A percentile compares a stretch with the other conserved stretches of the same genome.
phyloP scores from a whole-genome alignment of 2,113 vertebrate species.

The Coracopsis vasa region DNA sequence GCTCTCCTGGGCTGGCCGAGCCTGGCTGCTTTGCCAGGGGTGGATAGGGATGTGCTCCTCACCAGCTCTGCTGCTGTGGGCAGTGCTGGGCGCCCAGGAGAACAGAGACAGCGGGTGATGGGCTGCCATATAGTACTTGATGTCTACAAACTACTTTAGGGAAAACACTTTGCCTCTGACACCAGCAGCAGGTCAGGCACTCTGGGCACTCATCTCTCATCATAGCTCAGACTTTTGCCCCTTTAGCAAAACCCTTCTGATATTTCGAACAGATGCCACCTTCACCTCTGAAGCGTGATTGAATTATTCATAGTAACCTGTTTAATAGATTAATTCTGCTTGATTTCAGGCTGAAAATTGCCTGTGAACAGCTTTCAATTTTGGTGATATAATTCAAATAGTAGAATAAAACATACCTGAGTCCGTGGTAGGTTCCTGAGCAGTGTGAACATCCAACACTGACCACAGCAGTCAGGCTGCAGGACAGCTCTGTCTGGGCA shows the following conservation, averaged over 20 bases:
- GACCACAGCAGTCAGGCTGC: not conserved
- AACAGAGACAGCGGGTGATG: not conserved
- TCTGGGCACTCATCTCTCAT: not conserved
- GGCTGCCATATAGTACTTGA: not conserved
- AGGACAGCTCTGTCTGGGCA: not conserved
- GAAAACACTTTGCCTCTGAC: not conserved
- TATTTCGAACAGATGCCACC: not conserved
- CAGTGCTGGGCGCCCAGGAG: not conserved
- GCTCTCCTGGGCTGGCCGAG: not conserved
- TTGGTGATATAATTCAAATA: not conserved
- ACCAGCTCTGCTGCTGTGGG: not conserved
- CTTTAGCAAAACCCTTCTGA: not conserved
- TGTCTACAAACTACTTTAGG: not conserved
- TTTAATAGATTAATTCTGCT: not conserved
- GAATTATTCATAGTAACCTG: not conserved
- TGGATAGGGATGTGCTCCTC: not conserved
- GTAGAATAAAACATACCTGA: not conserved
- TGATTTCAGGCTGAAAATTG: not conserved
- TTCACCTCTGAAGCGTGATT: not conserved
- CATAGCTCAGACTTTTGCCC: not conserved
- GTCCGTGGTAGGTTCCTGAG: rapidly evolving
- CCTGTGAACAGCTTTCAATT: not conserved
- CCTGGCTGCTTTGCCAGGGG: not conserved
- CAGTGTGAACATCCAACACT: rapidly evolving
- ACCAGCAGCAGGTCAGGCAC: rapidly evolving